Conservation (phyloP, 2,797 vertebrate genomes). For the Danionella dracula region DNA sequence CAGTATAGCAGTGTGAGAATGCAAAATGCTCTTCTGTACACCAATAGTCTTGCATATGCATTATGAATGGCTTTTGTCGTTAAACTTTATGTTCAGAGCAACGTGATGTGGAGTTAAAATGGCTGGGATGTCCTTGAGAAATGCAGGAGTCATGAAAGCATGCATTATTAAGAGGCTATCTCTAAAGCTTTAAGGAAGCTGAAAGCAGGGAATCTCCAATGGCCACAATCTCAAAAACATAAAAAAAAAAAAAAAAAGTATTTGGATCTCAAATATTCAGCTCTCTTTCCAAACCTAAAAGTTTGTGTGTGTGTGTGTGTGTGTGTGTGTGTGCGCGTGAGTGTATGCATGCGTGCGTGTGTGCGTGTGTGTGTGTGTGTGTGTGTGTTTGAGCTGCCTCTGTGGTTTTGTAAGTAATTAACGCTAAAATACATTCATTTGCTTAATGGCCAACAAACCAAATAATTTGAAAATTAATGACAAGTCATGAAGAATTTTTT, state of each 20-base stretch:
- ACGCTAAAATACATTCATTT: too few species aligned
- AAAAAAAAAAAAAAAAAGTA: too few species aligned
- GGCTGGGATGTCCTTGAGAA: constrained; percentile 27
- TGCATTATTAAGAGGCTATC: constrained; percentile 38
- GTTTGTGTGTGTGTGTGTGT: neutral
- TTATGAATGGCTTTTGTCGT: constrained; percentile 1
- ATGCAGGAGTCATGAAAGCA: constrained; percentile 23
- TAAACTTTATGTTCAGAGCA: constrained; percentile 1
- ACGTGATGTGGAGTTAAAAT: constrained; percentile 12
- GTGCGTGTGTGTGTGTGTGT: too few species aligned
- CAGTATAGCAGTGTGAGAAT: neutral
- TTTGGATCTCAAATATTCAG: constrained; percentile 1
- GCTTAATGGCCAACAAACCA: too few species aligned
- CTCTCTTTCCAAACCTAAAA: neutral
- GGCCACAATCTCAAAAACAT: neutral
- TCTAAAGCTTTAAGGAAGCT: neutral
- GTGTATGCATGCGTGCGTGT: too few species aligned
- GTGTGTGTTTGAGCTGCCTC: neutral
- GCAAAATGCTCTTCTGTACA: neutral
- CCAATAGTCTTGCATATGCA: neutral
- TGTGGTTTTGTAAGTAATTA: neutral
- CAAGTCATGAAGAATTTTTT: too few species aligned
- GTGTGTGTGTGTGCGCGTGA: too few species aligned
- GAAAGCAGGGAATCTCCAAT: constrained; percentile 7
- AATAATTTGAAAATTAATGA: too few species aligned